Conservation (phyloP, 2,113 vertebrate species). For the Protobothrops flavoviridis region DNA sequence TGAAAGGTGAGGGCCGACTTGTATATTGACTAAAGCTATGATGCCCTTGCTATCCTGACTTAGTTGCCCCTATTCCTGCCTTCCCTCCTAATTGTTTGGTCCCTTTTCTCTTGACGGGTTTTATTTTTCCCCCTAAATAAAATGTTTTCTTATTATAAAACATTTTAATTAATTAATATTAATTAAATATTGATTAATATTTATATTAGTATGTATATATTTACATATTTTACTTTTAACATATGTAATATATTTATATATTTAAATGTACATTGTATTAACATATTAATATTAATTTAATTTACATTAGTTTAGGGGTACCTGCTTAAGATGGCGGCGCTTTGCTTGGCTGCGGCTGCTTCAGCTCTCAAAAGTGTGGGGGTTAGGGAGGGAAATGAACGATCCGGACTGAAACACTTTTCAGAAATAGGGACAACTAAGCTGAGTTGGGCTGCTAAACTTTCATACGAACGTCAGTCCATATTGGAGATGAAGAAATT, state of each 20-base stretch:
- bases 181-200: neutral
- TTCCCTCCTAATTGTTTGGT: neutral
- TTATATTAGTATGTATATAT: neutral
- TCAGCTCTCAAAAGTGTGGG: too few species aligned
- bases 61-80: neutral
- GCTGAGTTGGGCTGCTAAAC: too few species aligned
- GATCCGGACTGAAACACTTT: too few species aligned
- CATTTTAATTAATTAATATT: neutral
- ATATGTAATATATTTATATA: neutral
- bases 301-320: neutral
- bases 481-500: too few species aligned
- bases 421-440: too few species aligned
- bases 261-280: neutral
- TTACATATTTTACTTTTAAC: neutral
- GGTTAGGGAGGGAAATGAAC: too few species aligned
- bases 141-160: neutral
- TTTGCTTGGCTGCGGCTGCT: too few species aligned
- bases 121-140: neutral
- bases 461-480: too few species aligned
- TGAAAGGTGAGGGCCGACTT: neutral
- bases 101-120: neutral
- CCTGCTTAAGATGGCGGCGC: too few species aligned
- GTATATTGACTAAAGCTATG: neutral
- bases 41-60: neutral
- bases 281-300: neutral